Base-by-base conservation (phyloP, 2,113 vertebrate species). In the Onychorhynchus coronatus region DNA sequence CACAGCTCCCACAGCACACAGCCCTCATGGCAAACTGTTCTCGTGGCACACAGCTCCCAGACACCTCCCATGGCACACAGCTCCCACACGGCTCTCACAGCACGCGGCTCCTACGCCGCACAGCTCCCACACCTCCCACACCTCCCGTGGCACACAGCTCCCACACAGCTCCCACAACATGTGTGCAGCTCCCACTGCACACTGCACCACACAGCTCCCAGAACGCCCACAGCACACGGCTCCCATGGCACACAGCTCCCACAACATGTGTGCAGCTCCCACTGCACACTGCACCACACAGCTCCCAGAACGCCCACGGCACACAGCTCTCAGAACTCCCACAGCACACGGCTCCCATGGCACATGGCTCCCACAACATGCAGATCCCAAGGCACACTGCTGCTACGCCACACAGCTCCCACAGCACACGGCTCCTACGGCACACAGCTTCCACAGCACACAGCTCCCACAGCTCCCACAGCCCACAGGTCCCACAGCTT, bases 11-110 rank as follows among this genome's bases (percentile, higher is more conserved):
- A 12, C 11, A 5, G 25, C 50, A 53, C 52, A 30, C 28, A 21
- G 19, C 3, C 49, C 7, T 14, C 2, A n/a, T n/a, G n/a, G n/a
- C n/a, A n/a, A n/a, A n/a, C n/a, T n/a, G n/a, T n/a, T n/a, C n/a
- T n/a, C n/a, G n/a, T n/a, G n/a, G n/a, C n/a, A n/a, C n/a, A 0
- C 1, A 3, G 25, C 41, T 42, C 41, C 31, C 33, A 25, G n/a
- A n/a, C 1, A 2, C 8, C 4, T 47, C 42, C 4, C n/a, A n/a
- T n/a, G n/a, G n/a, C n/a, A n/a, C n/a, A 37, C 46, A 61, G 5
- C 16, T 49, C 18, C 10, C 1, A 37, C n/a, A 39, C 3, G 2
- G 12, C 7, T 31, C 12, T 6, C 4, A 2, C 4, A 14, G 33
- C 33, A 35, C 33, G 30, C 5, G 4, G 14, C 5, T 49, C 19